Evolutionary conservation across 2,888 invertebrate species (phyloP).

Genomic region (Lucinisca nassula): DNA sequence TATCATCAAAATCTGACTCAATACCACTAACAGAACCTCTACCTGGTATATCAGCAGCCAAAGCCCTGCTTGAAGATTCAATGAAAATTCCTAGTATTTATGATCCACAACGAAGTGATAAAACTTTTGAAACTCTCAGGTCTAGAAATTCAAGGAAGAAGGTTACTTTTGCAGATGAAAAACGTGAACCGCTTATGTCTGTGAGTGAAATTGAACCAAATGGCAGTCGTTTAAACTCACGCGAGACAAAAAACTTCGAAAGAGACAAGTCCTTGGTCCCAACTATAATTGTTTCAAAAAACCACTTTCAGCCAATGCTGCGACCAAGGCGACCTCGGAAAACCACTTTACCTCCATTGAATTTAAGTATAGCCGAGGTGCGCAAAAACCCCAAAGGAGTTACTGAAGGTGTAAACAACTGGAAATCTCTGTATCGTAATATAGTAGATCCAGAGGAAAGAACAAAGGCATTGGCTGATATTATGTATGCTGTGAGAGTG

Average conservation of each 20-base stretch:
- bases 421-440: constrained; percentile 74
- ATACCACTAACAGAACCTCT: constrained; percentile 59
- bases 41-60: constrained; percentile 69
- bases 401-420: constrained; percentile 71
- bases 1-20: constrained; percentile 22
- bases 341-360: constrained; percentile 61
- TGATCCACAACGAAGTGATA: constrained; percentile 75
- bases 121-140: constrained; percentile 46
- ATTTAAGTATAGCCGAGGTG: constrained; percentile 46
- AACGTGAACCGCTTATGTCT: constrained; percentile 23
- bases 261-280: constrained; percentile 47
- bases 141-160: constrained; percentile 47
- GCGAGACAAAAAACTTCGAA: constrained; percentile 56
- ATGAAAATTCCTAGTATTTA: constrained; percentile 74
- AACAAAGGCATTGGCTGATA: constrained; percentile 77
- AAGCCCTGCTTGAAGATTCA: constrained; percentile 60
- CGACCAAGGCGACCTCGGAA: constrained; percentile 48
- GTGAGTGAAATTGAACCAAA: constrained; percentile 34
- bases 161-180: constrained; percentile 70
- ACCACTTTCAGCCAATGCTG: constrained; percentile 53
- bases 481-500: constrained; percentile 75
- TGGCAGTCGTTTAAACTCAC: not conserved
- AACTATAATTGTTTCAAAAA: constrained; percentile 46
- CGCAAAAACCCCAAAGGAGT: constrained; percentile 63
- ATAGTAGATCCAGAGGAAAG: constrained; percentile 73